Percentiles rank a stretch among this genome's conserved stretches.
These are phyloP conservation scores for Eupeodes corollae DNA, from an alignment of 1,140 invertebrate species.

Conservation along the genomic window DNA sequence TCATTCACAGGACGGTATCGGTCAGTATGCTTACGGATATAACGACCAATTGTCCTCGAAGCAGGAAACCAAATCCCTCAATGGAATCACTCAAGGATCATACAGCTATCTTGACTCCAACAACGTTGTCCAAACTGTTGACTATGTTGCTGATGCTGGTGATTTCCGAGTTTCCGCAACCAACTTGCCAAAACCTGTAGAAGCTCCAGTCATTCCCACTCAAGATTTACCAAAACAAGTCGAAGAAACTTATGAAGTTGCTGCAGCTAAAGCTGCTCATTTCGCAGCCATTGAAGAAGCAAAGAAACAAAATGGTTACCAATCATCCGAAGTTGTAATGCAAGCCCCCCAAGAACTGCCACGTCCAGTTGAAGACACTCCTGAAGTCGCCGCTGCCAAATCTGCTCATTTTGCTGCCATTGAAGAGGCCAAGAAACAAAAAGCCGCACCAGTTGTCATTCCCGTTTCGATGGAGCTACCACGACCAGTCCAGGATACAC, in stretches of 20 bases:
- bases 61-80: conserved; percentile 43
- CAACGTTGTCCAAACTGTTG: conserved; percentile 43
- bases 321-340: too few species aligned
- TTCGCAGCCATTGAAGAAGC: conserved; percentile 2
- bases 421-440: too few species aligned
- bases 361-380: conserved; percentile 27
- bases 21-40: conserved; percentile 52
- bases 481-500: conserved; percentile 27
- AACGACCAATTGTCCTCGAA: conserved; percentile 45
- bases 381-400: conserved; percentile 33
- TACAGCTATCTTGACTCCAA: conserved; percentile 48
- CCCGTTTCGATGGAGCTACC: conserved; percentile 11
- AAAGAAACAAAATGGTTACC: too few species aligned
- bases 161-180: conserved; percentile 50
- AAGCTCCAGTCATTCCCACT: conserved; percentile 17
- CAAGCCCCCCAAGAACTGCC: too few species aligned
- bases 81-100: conserved; percentile 48
- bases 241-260: conserved; percentile 22
- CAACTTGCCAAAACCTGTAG: conserved; percentile 41
- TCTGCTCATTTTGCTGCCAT: conserved; percentile 11
- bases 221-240: background rate
- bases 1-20: conserved; percentile 47
- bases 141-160: conserved; percentile 43
- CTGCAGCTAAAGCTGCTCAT: conserved; percentile 8
- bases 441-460: too few species aligned